These are phyloP conservation scores for Amia ocellicauda DNA, from an alignment of 2,113 vertebrate species.

Conservation along the genomic window DNA sequence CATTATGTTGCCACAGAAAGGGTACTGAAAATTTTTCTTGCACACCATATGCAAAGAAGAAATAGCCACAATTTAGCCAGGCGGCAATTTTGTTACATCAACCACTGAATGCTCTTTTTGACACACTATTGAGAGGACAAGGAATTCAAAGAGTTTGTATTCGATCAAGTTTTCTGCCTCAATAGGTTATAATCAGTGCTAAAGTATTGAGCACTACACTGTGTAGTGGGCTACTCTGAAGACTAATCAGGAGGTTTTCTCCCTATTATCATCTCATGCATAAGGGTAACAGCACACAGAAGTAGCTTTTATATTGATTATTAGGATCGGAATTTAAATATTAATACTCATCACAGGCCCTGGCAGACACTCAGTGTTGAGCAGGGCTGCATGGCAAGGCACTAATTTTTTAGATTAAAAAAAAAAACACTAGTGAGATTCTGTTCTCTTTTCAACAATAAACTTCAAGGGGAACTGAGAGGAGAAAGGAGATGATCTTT, in stretches of 20 bases:
- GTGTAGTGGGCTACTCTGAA: conserved; percentile 87
- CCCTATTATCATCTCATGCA: conserved; percentile 84
- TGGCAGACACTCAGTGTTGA: conserved; percentile 65
- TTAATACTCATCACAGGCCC: conserved; percentile 68
- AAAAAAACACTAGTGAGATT: conserved; percentile 58
- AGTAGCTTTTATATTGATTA: conserved; percentile 76
- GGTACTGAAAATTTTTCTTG: conserved; percentile 74
- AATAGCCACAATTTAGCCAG: conserved; percentile 77
- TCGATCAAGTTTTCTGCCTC: conserved; percentile 98
- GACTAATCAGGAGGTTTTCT: conserved; percentile 90
- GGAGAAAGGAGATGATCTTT: conserved; percentile 42
- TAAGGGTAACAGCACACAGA: conserved; percentile 69
- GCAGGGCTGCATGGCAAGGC: conserved; percentile 66
- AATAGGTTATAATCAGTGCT: conserved; percentile 97
- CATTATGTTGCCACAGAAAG: conserved; percentile 80
- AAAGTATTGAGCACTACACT: conserved; percentile 89
- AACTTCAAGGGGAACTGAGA: conserved; percentile 60
- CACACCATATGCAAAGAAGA: conserved; percentile 83
- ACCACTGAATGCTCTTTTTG: conserved; percentile 98
- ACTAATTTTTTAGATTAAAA: conserved; percentile 76
- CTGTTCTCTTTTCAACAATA: conserved; percentile 65
- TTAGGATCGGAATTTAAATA: conserved; percentile 76
- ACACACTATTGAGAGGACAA: conserved; percentile 94
- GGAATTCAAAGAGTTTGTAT: conserved; percentile 97
- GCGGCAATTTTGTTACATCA: conserved; percentile 87